Conservation (phyloP, 2,113 vertebrate genomes). For the Donacobius atricapilla region DNA sequence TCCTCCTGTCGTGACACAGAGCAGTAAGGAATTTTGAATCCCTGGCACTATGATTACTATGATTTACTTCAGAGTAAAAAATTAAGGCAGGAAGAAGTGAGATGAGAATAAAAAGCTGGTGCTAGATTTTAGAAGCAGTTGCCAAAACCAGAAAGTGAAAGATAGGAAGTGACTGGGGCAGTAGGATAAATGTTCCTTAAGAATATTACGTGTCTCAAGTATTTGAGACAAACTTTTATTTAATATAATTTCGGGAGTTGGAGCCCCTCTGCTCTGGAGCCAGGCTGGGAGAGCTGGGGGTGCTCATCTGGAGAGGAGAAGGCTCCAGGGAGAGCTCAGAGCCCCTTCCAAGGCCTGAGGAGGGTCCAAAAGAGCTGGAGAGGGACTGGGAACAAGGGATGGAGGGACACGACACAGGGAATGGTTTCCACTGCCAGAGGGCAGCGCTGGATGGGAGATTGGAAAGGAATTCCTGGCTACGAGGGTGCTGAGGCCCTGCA, state of each 20-base stretch:
- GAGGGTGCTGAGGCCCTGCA: rapidly evolving
- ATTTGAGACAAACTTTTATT: not conserved
- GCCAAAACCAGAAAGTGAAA: not conserved
- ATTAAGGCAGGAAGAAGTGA: not conserved
- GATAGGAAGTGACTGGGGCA: not conserved
- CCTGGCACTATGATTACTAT: not conserved
- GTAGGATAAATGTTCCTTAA: not conserved
- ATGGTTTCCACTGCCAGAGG: not conserved
- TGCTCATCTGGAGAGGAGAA: not conserved
- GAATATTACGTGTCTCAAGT: not conserved
- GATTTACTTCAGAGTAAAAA: not conserved
- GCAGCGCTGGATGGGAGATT: rapidly evolving
- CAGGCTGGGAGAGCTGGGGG: rapidly evolving
- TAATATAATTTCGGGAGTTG: not conserved
- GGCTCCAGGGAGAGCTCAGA: not conserved
- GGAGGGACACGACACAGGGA: not conserved
- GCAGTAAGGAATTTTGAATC: not conserved
- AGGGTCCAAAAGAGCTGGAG: not conserved
- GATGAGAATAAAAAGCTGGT: not conserved
- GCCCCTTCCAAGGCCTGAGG: rapidly evolving
- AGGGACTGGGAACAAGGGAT: not conserved
- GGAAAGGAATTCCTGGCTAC: rapidly evolving
- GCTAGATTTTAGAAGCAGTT: not conserved
- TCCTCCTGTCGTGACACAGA: not conserved
- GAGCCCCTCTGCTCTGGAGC: not conserved